Percentiles rank a stretch among this genome's conserved stretches.
Evolutionary conservation across 2,888 invertebrate genomes (phyloP).

Genomic region (Panopea generosa): DNA sequence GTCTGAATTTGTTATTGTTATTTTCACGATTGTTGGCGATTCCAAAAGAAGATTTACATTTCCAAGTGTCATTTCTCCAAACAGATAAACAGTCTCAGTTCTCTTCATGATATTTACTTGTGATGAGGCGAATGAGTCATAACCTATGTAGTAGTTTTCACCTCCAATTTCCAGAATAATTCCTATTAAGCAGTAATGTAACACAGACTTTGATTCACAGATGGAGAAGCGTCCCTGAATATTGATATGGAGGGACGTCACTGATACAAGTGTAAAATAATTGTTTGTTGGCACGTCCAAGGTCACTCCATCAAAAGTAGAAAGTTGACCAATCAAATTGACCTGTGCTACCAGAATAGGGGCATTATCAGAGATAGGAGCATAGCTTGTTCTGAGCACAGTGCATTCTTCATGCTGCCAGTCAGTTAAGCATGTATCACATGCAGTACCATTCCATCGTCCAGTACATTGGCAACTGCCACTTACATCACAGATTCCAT

Average conservation of each 20-base stretch:
- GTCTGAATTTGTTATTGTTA: conserved; percentile 43
- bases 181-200: conserved; percentile 51
- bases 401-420: conserved; percentile 73
- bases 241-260: conserved; percentile 28
- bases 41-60: conserved; percentile 46
- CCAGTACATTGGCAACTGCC: conserved; percentile 70
- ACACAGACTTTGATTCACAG: conserved; percentile 28
- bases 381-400: conserved; percentile 48
- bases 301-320: conserved; percentile 69
- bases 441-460: conserved; percentile 66
- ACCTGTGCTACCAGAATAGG: conserved; percentile 65
- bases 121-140: conserved; percentile 36
- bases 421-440: conserved; percentile 61
- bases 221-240: conserved; percentile 47
- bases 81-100: conserved; percentile 29
- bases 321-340: conserved; percentile 64
- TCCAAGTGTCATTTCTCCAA: conserved; percentile 42
- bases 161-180: conserved; percentile 44
- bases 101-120: conserved; percentile 18
- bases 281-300: conserved; percentile 57
- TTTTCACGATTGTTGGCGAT: conserved; percentile 51
- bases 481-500: conserved; percentile 65
- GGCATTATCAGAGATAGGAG: conserved; percentile 28
- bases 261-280: conserved; percentile 53
- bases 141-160: conserved; percentile 48